Evolutionary conservation across 2,797 vertebrate species (phyloP).

Genomic region (Scarus forsteni): DNA sequence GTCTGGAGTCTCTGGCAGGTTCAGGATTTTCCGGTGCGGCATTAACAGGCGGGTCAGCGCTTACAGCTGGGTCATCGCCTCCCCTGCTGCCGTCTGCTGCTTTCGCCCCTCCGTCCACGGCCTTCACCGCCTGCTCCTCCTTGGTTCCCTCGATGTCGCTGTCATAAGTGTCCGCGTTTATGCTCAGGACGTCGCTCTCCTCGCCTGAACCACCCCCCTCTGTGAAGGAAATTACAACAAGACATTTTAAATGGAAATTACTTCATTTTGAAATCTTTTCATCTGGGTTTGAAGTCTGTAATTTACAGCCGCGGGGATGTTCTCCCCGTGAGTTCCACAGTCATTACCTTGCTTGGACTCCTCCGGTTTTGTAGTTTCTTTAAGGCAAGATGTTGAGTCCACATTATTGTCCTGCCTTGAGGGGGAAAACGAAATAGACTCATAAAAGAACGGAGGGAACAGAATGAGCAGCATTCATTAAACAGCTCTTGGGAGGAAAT

Average conservation of each 20-base stretch:
- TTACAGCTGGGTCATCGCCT: background rate
- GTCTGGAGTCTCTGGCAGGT: constrained; percentile 8
- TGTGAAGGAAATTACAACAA: constrained; percentile 28
- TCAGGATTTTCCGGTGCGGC: background rate
- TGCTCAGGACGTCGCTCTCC: constrained; percentile 97
- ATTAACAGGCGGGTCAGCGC: background rate
- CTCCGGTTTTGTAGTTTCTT: constrained; percentile 86
- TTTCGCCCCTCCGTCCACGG: constrained; percentile 65
- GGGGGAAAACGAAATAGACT: constrained; percentile 4
- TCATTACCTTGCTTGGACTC: constrained; percentile 90
- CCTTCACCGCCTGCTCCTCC: constrained; percentile 83
- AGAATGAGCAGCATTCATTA: background rate
- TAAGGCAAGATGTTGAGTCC: constrained; percentile 91
- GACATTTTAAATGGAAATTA: constrained; percentile 7
- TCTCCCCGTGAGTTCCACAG: background rate
- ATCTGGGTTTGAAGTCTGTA: constrained; percentile 4
- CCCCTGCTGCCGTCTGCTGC: constrained; percentile 17
- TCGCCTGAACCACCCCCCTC: constrained; percentile 86
- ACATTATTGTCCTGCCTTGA: constrained; percentile 91
- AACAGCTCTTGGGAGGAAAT: no score
- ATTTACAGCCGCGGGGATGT: background rate
- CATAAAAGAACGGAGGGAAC: background rate
- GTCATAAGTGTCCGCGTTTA: constrained; percentile 95
- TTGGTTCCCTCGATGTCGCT: constrained; percentile 96
- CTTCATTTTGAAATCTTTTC: background rate